A percentile compares a stretch with the other conserved stretches of the same genome.
These are phyloP conservation scores for Mesocricetus auratus DNA, from an alignment of 2,113 vertebrate genomes.

Conservation along the genomic window DNA sequence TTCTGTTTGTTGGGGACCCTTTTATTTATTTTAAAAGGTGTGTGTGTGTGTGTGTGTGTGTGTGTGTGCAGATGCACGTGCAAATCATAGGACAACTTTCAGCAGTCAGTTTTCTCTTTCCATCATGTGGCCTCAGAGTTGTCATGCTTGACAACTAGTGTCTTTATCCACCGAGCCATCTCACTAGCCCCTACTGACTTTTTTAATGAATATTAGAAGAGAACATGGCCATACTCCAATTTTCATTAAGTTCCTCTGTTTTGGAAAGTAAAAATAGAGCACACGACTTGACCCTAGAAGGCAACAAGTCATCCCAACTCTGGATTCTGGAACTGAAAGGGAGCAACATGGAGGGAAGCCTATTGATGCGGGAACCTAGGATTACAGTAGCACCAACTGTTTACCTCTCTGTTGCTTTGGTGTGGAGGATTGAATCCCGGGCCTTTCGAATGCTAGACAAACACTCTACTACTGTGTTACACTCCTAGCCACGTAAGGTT, in stretches of 20 bases:
- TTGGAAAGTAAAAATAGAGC: not conserved
- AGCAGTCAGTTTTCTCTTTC: not conserved
- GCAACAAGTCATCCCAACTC: not conserved
- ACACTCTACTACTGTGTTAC: not conserved
- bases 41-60: not conserved
- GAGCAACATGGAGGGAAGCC: not conserved
- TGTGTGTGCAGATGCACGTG: not conserved
- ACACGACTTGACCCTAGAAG: not conserved
- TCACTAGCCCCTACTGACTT: not conserved
- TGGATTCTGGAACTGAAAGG: not conserved
- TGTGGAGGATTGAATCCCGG: not conserved
- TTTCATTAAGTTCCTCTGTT: not conserved
- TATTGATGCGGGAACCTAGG: not conserved
- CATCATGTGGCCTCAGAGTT: no score
- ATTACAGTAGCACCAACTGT: not conserved
- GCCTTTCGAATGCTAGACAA: not conserved
- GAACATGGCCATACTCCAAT: not conserved
- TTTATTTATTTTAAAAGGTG: not conserved
- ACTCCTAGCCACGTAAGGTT: not conserved
- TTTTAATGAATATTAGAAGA: not conserved
- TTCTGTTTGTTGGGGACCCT: not conserved
- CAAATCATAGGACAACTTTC: not conserved
- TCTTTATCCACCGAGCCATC: not conserved
- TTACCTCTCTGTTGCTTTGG: not conserved
- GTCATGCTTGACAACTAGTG: not conserved